phyloP scores from a whole-genome alignment of 2,797 vertebrate genomes.

The Crocodylus rhombifer region DNA sequence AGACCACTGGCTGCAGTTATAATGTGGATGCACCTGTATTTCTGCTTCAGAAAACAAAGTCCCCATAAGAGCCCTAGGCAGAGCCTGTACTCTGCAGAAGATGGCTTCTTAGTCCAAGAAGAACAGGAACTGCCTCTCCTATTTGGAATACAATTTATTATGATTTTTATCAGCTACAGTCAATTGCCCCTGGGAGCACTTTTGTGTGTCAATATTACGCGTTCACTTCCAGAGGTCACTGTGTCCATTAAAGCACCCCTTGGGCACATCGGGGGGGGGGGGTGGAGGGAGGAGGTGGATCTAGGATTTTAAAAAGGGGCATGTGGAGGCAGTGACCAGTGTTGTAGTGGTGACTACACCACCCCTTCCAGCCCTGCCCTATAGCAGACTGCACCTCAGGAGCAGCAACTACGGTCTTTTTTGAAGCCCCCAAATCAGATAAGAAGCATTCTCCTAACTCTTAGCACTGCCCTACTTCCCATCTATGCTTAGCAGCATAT shows the following conservation, averaged over 20 bases:
- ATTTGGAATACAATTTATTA: neutral
- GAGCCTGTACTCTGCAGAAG: neutral
- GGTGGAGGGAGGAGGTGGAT: too few relatives aligned
- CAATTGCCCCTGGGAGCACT: neutral
- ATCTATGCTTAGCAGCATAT: too few relatives aligned
- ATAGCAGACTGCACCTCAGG: too few relatives aligned
- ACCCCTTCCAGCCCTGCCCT: too few relatives aligned
- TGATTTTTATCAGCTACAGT: neutral
- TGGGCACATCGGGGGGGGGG: too few relatives aligned
- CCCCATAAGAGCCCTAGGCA: neutral
- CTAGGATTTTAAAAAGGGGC: too few relatives aligned
- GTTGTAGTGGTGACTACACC: too few relatives aligned
- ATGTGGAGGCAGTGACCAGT: too few relatives aligned
- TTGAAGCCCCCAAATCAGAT: too few relatives aligned
- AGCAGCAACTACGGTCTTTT: too few relatives aligned
- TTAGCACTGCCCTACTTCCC: too few relatives aligned
- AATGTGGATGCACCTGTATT: neutral
- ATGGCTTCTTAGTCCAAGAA: neutral
- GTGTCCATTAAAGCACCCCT: neutral
- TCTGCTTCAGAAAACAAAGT: neutral
- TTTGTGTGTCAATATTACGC: neutral
- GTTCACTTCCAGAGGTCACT: neutral
- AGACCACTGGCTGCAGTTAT: neutral
- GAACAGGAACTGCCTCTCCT: neutral
- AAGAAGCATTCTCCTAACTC: too few relatives aligned